These are phyloP conservation scores for Aplodontia rufa DNA, from an alignment of 2,113 vertebrate species.

Conservation along the genomic window DNA sequence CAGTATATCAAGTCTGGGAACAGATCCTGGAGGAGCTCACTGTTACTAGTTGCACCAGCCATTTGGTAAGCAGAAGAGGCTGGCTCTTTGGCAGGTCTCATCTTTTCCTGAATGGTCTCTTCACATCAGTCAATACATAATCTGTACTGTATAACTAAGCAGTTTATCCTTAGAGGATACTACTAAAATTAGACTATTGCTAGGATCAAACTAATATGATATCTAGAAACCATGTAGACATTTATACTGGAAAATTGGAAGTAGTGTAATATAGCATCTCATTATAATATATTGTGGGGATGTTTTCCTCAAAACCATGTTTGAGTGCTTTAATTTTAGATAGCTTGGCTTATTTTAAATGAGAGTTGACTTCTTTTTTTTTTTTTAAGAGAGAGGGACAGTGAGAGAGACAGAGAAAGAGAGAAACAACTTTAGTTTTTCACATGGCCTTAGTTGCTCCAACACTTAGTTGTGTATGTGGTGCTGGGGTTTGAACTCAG, in stretches of 20 bases:
- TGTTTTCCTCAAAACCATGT: neutral
- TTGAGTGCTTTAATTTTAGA: neutral
- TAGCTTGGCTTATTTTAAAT: constrained; percentile 15
- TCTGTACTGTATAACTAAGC: neutral
- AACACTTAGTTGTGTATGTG: no score
- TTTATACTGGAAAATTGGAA: constrained; percentile 40
- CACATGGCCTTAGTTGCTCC: no score
- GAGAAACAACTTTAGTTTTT: no score
- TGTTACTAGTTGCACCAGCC: neutral
- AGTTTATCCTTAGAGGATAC: constrained; percentile 21
- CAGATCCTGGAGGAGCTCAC: neutral
- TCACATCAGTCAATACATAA: neutral
- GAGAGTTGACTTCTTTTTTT: neutral
- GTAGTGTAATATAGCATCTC: neutral
- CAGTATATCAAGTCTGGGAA: neutral
- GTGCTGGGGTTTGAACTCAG: no score
- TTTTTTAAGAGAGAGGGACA: no score
- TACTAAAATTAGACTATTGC: neutral
- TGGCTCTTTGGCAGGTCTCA: neutral
- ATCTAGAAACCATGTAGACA: neutral
- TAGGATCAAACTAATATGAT: neutral
- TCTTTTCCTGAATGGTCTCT: neutral
- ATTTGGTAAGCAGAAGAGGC: neutral
- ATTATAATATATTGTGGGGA: neutral
- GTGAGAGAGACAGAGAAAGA: no score